A percentile compares a stretch with the other conserved stretches of the same genome.
phyloP scores from a whole-genome alignment of 2,113 vertebrate genomes.

The Chaetops frenatus region DNA sequence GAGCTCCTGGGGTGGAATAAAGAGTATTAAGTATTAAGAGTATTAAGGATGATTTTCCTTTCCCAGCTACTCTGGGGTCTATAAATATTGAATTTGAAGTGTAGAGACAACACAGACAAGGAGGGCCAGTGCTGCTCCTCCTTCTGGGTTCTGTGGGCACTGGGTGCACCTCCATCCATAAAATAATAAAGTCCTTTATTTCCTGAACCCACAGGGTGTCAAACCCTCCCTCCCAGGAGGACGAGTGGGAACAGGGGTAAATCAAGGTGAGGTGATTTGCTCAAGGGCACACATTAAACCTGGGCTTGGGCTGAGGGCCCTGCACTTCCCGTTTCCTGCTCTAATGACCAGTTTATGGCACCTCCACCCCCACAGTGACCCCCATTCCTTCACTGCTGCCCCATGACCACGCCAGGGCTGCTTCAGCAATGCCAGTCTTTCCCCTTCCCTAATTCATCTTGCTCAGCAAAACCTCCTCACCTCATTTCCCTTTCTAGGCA shows the following conservation, averaged over 20 bases:
- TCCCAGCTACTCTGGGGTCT: background rate
- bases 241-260: background rate
- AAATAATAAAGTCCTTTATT: background rate
- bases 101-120: accelerated
- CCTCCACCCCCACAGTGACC: slow-evolving; percentile 7
- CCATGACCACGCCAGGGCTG: background rate
- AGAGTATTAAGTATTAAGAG: background rate
- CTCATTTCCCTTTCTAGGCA: slow-evolving; percentile 25
- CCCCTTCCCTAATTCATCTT: background rate
- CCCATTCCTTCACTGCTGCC: slow-evolving; percentile 22
- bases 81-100: background rate
- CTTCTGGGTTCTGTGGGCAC: background rate
- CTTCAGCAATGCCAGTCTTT: background rate
- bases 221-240: background rate
- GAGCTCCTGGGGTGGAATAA: background rate
- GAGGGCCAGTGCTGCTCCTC: background rate
- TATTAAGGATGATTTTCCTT: background rate
- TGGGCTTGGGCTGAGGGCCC: background rate
- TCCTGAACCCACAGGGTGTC: background rate
- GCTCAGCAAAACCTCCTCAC: slow-evolving; percentile 8
- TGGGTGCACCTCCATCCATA: background rate
- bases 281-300: background rate
- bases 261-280: background rate
- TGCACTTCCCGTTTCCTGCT: slow-evolving; percentile 20
- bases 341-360: background rate